These are phyloP conservation scores for Battus philenor DNA, from an alignment of 1,140 invertebrate species.

Conservation along the genomic window DNA sequence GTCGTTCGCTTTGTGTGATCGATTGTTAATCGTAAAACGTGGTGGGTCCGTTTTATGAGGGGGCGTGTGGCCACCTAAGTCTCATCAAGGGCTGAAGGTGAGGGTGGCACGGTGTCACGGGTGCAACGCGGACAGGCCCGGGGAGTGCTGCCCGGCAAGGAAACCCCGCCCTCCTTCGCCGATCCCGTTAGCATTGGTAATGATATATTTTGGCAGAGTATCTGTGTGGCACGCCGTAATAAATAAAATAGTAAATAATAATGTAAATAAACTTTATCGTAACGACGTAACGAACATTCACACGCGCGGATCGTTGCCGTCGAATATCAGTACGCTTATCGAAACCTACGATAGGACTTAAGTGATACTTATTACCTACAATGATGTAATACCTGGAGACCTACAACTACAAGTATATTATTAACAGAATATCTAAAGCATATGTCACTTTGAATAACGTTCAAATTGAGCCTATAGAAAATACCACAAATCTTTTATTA, in stretches of 20 bases:
- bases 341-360: conserved; percentile 64
- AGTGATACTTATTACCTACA: conserved; percentile 54
- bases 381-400: conserved; percentile 70
- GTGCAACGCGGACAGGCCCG: neutral
- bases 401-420: conserved; percentile 73
- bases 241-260: conserved; percentile 75
- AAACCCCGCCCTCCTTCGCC: conserved; percentile 24
- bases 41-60: conserved; percentile 28
- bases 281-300: conserved; percentile 72
- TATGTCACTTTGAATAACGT: conserved; percentile 76
- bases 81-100: conserved; percentile 5
- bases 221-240: conserved; percentile 76
- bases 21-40: conserved; percentile 33
- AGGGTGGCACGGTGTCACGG: conserved; percentile 1
- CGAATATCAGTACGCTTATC: conserved; percentile 64
- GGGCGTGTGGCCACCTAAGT: conserved; percentile 7
- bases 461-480: conserved; percentile 76
- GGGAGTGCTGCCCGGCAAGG: neutral
- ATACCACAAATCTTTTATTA: conserved; percentile 76
- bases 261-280: conserved; percentile 73
- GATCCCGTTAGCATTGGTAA: conserved; percentile 63
- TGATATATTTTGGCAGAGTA: conserved; percentile 76
- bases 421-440: conserved; percentile 76
- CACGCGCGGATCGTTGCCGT: conserved; percentile 69
- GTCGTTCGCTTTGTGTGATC: conserved; percentile 44